Evolutionary conservation across 2,797 vertebrate species (phyloP).

Genomic region (Falco biarmicus): DNA sequence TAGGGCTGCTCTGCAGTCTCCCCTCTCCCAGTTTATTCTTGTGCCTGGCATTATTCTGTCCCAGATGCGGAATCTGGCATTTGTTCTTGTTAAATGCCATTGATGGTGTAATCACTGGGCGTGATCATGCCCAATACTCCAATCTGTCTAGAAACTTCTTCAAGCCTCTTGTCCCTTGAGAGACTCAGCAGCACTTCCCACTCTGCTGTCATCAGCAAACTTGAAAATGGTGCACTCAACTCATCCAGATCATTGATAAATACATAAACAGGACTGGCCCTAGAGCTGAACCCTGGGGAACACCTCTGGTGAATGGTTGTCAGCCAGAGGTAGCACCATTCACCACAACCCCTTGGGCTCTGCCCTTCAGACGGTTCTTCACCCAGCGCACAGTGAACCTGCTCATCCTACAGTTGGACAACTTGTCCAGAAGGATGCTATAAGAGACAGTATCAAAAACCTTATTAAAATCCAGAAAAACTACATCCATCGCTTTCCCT

Average conservation of each 20-base stretch:
- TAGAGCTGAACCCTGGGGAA: background rate
- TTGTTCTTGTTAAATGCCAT: background rate
- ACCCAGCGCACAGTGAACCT: fast-evolving
- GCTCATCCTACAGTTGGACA: background rate
- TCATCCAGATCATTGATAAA: background rate
- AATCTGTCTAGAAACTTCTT: background rate
- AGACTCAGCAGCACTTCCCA: background rate
- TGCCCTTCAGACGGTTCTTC: background rate
- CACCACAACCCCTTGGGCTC: background rate
- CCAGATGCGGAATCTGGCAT: background rate
- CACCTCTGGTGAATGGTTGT: background rate
- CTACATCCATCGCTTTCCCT: background rate
- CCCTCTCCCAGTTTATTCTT: background rate
- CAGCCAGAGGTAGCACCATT: background rate
- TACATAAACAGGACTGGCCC: background rate
- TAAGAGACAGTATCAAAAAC: background rate
- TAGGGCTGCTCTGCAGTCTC: background rate
- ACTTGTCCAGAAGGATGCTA: background rate
- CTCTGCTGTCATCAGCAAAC: background rate
- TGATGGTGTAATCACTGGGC: too few species aligned
- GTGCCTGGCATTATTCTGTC: fast-evolving
- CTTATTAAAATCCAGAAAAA: background rate
- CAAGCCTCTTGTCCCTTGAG: background rate
- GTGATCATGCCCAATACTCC: background rate
- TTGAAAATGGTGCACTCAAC: background rate